A percentile compares a stretch with the other conserved stretches of the same genome.
phyloP scores from a whole-genome alignment of 2,113 vertebrate genomes.

The Camelus dromedarius region DNA sequence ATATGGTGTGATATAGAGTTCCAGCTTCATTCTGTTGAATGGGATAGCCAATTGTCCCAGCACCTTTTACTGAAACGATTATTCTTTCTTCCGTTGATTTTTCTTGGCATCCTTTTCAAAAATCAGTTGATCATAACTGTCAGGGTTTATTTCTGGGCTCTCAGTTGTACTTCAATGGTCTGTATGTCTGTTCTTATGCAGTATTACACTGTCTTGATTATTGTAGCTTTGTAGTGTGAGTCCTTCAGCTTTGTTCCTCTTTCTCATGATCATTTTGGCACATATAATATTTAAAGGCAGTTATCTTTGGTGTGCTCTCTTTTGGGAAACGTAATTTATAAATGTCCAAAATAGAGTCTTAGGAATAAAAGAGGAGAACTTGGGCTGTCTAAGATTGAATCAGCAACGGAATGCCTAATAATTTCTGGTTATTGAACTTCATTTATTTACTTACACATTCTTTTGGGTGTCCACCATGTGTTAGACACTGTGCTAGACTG shows the following conservation, averaged over 20 bases:
- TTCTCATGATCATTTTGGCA: slow-evolving; percentile 21
- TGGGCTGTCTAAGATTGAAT: not conserved
- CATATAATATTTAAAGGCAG: not conserved
- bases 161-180: not conserved
- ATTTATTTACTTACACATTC: slow-evolving; percentile 13
- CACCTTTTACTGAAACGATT: not conserved
- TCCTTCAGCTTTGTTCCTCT: not conserved
- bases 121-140: not conserved
- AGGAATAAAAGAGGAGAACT: not conserved
- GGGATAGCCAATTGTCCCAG: not conserved
- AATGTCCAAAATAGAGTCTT: slow-evolving; percentile 5
- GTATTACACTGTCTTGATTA: not conserved
- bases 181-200: not conserved
- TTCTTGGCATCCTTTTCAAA: slow-evolving; percentile 50
- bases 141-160: not conserved
- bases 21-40: not conserved
- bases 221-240: slow-evolving; percentile 7
- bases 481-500: not conserved
- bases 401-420: not conserved
- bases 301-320: slow-evolving; percentile 9
- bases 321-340: slow-evolving; percentile 14
- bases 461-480: not conserved
- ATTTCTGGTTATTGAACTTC: slow-evolving; percentile 3
- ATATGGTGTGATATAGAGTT: not conserved
- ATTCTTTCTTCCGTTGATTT: not conserved